phyloP scores from a whole-genome alignment of 2,113 vertebrate species.

The Rutilus rutilus region DNA sequence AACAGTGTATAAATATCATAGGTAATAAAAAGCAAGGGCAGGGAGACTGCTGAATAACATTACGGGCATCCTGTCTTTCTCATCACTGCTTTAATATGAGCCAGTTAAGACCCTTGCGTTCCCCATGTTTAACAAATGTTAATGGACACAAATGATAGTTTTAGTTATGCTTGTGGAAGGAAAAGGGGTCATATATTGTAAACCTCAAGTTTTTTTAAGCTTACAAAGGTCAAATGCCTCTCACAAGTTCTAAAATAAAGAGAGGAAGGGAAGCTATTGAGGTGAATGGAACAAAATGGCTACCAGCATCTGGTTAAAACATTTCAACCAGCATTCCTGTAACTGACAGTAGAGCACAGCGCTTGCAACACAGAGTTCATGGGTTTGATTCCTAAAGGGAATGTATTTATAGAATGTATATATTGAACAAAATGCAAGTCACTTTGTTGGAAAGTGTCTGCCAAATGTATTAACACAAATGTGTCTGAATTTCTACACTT shows the following conservation, averaged over 20 bases:
- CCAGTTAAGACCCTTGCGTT: slow-evolving; percentile 21
- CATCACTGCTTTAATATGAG: slow-evolving; percentile 57
- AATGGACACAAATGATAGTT: slow-evolving; percentile 40
- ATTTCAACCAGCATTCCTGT: slow-evolving; percentile 9
- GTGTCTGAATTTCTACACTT: too few relatives aligned
- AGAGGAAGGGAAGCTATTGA: background rate
- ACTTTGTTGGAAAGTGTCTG: background rate
- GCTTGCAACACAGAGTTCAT: background rate
- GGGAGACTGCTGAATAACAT: slow-evolving; percentile 42
- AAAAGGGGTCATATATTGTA: slow-evolving; percentile 51
- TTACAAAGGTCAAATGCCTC: slow-evolving; percentile 52
- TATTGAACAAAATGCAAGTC: background rate
- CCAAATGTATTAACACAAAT: too few relatives aligned
- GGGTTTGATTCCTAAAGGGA: background rate
- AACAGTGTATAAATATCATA: slow-evolving; percentile 52
- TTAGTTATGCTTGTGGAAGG: slow-evolving; percentile 56
- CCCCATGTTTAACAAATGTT: slow-evolving; percentile 27
- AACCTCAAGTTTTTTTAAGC: slow-evolving; percentile 42
- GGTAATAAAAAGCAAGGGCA: slow-evolving; percentile 57
- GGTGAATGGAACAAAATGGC: background rate
- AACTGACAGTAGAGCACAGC: background rate
- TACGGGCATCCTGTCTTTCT: slow-evolving; percentile 56
- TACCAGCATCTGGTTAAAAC: slow-evolving; percentile 6
- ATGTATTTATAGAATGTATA: background rate
- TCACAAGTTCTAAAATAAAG: slow-evolving; percentile 26